Evolutionary conservation across 2,888 invertebrate genomes (phyloP).

Genomic region (Sminthurinus aureus): DNA sequence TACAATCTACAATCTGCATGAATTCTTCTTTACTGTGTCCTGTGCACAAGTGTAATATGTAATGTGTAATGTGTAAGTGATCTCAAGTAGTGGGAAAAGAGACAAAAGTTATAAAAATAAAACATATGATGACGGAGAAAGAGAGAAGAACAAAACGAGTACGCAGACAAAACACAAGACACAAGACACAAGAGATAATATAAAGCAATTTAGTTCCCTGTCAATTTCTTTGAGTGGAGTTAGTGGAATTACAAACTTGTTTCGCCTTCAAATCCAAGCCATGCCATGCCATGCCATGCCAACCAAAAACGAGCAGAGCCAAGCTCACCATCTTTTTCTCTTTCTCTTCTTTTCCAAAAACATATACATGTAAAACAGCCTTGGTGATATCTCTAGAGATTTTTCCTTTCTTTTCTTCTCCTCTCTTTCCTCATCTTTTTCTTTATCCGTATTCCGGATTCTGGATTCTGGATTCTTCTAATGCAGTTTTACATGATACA

Average conservation of each 20-base stretch:
- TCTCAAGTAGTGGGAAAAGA: background rate
- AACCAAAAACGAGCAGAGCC: background rate
- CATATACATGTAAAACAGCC: background rate
- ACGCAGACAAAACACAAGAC: background rate
- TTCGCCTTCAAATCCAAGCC: slow-evolving; percentile 1
- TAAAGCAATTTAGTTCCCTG: slow-evolving; percentile 44
- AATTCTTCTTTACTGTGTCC: too few species aligned
- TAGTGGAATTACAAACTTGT: slow-evolving; percentile 40
- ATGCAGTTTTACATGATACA: too few species aligned
- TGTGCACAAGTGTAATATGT: background rate
- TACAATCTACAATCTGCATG: too few species aligned
- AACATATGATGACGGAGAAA: background rate
- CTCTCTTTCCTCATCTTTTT: too few species aligned
- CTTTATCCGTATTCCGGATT: too few species aligned
- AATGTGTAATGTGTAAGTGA: slow-evolving; percentile 3
- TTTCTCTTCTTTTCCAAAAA: background rate
- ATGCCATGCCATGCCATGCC: too few species aligned
- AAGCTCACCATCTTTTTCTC: background rate
- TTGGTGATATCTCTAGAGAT: too few species aligned
- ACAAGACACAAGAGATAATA: background rate
- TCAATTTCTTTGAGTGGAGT: slow-evolving; percentile 42
- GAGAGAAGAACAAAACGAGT: background rate
- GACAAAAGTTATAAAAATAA: background rate
- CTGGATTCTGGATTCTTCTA: too few species aligned
- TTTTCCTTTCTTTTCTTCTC: too few species aligned